These are phyloP conservation scores for Melieria picta DNA, from an alignment of 2,888 invertebrate species.

Conservation along the genomic window DNA sequence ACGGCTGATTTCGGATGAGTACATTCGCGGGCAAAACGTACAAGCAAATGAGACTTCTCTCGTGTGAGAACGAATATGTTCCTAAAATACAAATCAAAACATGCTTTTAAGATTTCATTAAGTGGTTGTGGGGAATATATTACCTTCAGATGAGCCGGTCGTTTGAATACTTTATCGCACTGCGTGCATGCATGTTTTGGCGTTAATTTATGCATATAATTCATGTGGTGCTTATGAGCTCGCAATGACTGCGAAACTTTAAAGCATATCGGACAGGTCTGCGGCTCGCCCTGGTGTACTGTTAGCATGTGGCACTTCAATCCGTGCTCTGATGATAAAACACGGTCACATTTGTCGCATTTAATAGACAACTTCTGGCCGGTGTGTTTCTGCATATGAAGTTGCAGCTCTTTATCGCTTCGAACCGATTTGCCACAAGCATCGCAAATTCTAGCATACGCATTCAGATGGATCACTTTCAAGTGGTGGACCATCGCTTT, in stretches of 20 bases:
- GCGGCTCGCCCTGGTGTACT: constrained; percentile 57
- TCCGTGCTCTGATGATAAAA: constrained; percentile 55
- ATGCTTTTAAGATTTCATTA: background rate
- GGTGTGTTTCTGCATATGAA: constrained; percentile 60
- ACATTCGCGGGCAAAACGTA: constrained; percentile 59
- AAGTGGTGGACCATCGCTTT: constrained; percentile 55
- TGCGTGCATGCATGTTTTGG: constrained; percentile 59
- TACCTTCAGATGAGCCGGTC: constrained; percentile 22
- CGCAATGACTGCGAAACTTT: constrained; percentile 57
- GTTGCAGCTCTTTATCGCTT: constrained; percentile 53
- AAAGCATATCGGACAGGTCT: constrained; percentile 55
- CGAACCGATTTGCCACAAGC: constrained; percentile 61
- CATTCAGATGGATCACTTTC: constrained; percentile 57
- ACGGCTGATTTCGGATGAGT: constrained; percentile 60
- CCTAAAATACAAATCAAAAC: constrained; percentile 51
- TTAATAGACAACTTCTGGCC: constrained; percentile 54
- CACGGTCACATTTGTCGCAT: constrained; percentile 59
- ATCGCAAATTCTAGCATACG: constrained; percentile 60
- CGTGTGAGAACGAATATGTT: constrained; percentile 62
- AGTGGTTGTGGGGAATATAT: background rate
- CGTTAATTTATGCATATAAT: constrained; percentile 57
- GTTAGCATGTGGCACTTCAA: constrained; percentile 61
- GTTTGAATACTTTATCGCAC: constrained; percentile 60
- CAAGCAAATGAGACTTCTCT: constrained; percentile 59
- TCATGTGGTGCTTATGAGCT: constrained; percentile 57